Evolutionary conservation across 2,888 invertebrate genomes (phyloP).

Genomic region (Chromoteleia sp.): DNA sequence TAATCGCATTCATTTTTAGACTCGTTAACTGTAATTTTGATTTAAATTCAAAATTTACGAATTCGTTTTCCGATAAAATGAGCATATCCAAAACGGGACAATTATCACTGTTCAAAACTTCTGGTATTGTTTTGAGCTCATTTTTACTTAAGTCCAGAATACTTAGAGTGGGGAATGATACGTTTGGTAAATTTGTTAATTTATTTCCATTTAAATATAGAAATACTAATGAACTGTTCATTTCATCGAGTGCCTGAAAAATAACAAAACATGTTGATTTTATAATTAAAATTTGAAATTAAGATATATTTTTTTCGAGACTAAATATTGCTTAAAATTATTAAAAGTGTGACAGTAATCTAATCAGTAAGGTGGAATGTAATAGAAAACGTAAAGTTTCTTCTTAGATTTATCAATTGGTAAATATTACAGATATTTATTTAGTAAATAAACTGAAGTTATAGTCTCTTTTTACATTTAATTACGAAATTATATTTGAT

Average conservation of each 20-base stretch:
- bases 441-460: background rate
- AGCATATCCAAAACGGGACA: constrained; percentile 86
- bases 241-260: constrained; percentile 38
- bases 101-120: constrained; percentile 83
- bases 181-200: constrained; percentile 85
- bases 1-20: constrained; percentile 83
- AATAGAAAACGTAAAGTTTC: background rate
- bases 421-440: constrained; percentile 18
- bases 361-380: constrained; percentile 12
- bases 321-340: background rate
- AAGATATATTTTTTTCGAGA: background rate
- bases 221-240: constrained; percentile 67
- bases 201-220: constrained; percentile 78
- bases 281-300: background rate
- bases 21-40: constrained; percentile 85
- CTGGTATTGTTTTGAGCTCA: constrained; percentile 85
- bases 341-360: background rate
- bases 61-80: constrained; percentile 86
- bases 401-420: background rate
- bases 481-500: no score
- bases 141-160: constrained; percentile 86
- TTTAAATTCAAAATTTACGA: constrained; percentile 83
- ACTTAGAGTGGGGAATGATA: constrained; percentile 84
- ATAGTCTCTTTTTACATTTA: no score
- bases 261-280: background rate